phyloP scores from a whole-genome alignment of 37 sponge, comb jelly and placozoan genomes.

The Amphimedon queenslandica region DNA sequence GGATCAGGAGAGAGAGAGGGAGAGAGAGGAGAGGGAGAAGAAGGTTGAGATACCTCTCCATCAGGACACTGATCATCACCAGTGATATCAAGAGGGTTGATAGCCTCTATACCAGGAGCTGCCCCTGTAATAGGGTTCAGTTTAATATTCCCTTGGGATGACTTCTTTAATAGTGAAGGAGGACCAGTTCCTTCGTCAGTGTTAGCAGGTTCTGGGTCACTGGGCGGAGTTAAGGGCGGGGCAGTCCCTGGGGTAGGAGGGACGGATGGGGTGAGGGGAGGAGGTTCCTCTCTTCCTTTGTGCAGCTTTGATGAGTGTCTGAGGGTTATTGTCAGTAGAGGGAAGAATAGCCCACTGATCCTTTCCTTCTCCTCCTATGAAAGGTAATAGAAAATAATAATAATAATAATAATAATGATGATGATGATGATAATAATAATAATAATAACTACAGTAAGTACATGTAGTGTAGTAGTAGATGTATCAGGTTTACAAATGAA shows the following conservation, averaged over 20 bases:
- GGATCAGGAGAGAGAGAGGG: not conserved
- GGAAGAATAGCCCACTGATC: conserved; percentile 83
- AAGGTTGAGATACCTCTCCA: no score
- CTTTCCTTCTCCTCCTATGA: conserved; percentile 46
- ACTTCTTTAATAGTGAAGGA: no score
- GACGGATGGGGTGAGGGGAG: conserved; percentile 35
- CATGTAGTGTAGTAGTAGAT: no score
- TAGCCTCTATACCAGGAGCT: no score
- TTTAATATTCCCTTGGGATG: no score
- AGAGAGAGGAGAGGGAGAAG: no score
- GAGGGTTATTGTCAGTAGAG: conserved; percentile 75
- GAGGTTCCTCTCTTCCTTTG: conserved; percentile 32
- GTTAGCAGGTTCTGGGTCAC: conserved; percentile 25
- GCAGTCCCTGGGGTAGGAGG: conserved; percentile 23
- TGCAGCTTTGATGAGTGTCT: conserved; percentile 52
- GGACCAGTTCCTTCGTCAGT: no score
- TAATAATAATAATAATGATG: no score
- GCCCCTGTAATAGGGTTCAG: not conserved
- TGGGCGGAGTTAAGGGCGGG: no score
- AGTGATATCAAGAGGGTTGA: no score
- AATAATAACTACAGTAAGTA: not conserved
- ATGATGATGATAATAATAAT: not conserved
- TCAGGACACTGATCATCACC: not conserved
- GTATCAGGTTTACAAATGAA: no score
- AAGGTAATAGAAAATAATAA: no score